These are phyloP conservation scores for Halcyon senegalensis DNA, from an alignment of 2,113 vertebrate species.

Conservation along the genomic window DNA sequence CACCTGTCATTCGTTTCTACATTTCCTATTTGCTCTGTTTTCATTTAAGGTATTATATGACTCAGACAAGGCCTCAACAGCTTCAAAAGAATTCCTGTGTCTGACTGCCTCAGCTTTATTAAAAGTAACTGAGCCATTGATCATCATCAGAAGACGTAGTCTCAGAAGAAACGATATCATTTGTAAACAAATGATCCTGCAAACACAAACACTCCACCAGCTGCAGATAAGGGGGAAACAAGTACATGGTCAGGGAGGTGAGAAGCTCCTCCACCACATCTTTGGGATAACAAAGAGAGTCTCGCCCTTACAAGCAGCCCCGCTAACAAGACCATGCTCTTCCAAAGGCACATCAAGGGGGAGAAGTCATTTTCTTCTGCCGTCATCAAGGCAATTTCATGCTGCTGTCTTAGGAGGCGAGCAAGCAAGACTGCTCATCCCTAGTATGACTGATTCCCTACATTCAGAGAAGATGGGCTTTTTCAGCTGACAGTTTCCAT, in stretches of 20 bases:
- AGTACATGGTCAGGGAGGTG: fast-evolving
- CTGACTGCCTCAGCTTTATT: constrained; percentile 53
- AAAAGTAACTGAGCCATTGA: constrained; percentile 67
- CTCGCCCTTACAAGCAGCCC: not conserved
- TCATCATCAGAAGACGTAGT: constrained; percentile 34
- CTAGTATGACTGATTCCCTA: not conserved
- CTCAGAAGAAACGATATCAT: constrained; percentile 12
- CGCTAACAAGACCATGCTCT: not conserved
- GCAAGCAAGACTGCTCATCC: not conserved
- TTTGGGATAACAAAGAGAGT: not conserved
- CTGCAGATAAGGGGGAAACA: not conserved
- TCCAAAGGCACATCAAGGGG: not conserved
- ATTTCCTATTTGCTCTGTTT: constrained; percentile 54
- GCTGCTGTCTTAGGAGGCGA: not conserved
- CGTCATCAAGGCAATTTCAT: constrained; percentile 39
- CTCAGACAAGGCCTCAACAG: constrained; percentile 40
- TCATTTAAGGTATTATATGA: constrained; percentile 55
- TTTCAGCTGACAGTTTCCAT: not conserved
- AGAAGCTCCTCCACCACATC: not conserved
- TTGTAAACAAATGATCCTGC: constrained; percentile 52
- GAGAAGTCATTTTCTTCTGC: constrained; percentile 14
- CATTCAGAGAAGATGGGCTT: not conserved
- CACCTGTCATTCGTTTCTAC: constrained; percentile 37
- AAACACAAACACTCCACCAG: constrained; percentile 18
- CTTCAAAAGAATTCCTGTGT: constrained; percentile 55